Evolutionary conservation across 2,888 invertebrate species (phyloP), one percentile per base, ranked within the genome.

Genomic region (Sinelater perroti): DNA sequence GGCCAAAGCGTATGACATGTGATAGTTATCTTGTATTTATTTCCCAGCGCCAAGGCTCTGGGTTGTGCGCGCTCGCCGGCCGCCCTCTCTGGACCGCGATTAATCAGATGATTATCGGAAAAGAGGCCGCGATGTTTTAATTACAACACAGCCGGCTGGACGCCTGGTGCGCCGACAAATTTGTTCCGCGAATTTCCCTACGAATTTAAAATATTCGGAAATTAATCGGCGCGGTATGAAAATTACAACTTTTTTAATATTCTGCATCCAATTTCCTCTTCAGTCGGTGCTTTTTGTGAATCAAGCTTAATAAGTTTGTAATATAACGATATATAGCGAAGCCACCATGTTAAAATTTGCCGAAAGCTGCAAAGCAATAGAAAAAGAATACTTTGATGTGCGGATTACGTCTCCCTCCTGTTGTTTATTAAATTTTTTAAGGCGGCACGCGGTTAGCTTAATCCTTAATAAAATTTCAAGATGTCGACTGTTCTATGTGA

Each of bases 31-130:
- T 21, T 40, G 10, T 24, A 40, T 40, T 40, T 40, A 40, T 24
- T 40, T 24, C 24, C 4, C 24, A 18, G 18, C 3, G 11, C 16
- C 8, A 14, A 33, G 33, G 35, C 18, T 44, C 16, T 44, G 16
- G 6, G n/a, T 14, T 13, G 11, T 38, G 18, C n/a, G 26, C 13
- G 18, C 7, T 13, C 40, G 40, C 40, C 40, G 13, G 4, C 24
- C 28, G n/a, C n/a, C 11, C 3, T 14, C 4, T 13, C 13, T 40
- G 7, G 24, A 24, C n/a, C 7, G 13, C 8, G 24, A 30, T 46
- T 46, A 46, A 46, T 46, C 30, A 46, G 46, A 46, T 46, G 13
- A 11, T 18, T 18, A 31, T 46, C 46, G 8, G 20, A 46, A 42
- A 46, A 24, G 10, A 28, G 2, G 10, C 5, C 3, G 10, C 8